phyloP scores from a whole-genome alignment of 2,113 vertebrate genomes.

The Atlantisia rogersi region DNA sequence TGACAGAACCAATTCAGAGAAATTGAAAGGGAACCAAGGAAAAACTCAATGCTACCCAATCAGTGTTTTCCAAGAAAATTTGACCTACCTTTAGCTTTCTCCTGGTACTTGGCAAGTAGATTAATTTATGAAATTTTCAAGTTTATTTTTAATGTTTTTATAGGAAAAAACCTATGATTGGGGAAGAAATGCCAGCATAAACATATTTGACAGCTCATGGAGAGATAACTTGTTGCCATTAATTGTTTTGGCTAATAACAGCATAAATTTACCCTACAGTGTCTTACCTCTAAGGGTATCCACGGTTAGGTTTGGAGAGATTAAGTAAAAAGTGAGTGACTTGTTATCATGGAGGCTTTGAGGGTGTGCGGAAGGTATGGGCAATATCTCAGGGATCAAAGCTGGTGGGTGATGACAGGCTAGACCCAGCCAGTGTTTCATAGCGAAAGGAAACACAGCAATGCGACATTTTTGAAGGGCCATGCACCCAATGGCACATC shows the following conservation, averaged over 20 bases:
- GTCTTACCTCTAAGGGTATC: not conserved
- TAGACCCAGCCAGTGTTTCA: accelerated
- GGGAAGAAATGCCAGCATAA: not conserved
- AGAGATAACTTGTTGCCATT: conserved; percentile 1
- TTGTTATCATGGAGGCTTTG: not conserved
- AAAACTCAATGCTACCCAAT: conserved; percentile 9
- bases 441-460: not conserved
- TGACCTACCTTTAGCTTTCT: not conserved
- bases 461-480: accelerated
- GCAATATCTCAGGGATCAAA: not conserved
- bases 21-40: conserved; percentile 8
- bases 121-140: conserved; percentile 3
- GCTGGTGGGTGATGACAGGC: not conserved
- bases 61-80: not conserved
- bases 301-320: not conserved
- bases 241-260: not conserved
- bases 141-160: not conserved
- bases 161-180: not conserved
- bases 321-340: not conserved
- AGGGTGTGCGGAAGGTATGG: not conserved
- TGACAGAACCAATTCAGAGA: not conserved
- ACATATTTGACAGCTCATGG: not conserved
- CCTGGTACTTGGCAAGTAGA: not conserved
- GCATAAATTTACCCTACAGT: not conserved
- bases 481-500: accelerated